Conservation (phyloP, 2,797 vertebrate genomes). For the Falco peregrinus region DNA sequence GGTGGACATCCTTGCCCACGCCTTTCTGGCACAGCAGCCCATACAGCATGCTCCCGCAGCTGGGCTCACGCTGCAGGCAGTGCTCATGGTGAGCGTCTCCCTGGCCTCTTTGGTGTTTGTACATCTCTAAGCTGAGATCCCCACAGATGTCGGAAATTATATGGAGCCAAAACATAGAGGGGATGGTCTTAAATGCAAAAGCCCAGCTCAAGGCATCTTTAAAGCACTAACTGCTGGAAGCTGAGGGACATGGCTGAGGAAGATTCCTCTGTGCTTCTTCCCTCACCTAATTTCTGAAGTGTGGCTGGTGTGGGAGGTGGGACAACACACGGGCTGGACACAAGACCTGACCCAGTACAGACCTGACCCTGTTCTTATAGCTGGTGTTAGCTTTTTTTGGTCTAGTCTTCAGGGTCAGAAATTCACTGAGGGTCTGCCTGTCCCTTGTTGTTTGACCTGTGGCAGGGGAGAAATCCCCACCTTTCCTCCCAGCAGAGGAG, state of each 20-base stretch:
- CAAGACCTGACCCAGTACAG: background rate
- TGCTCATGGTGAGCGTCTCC: background rate
- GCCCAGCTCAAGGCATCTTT: background rate
- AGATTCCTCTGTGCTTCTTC: background rate
- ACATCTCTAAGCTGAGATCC: background rate
- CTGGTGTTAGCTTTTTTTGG: rapidly evolving
- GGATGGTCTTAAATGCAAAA: background rate
- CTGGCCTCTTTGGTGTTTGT: background rate
- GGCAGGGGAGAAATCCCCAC: background rate
- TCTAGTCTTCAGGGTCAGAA: background rate
- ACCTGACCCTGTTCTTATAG: background rate
- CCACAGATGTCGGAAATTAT: background rate
- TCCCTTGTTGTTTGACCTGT: too few relatives aligned
- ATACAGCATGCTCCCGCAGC: rapidly evolving
- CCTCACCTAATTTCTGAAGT: background rate
- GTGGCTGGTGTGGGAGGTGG: background rate
- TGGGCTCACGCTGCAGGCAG: background rate
- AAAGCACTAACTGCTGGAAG: background rate
- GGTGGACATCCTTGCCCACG: rapidly evolving
- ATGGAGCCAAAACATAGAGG: background rate
- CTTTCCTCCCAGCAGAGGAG: rapidly evolving
- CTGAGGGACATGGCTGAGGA: background rate
- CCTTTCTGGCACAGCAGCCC: rapidly evolving
- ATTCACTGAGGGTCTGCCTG: rapidly evolving
- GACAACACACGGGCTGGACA: too few relatives aligned